Percentiles rank a stretch among this genome's conserved stretches.
These are phyloP conservation scores for Vespertilio murinus DNA, from an alignment of 2,797 vertebrate species.

Conservation along the genomic window DNA sequence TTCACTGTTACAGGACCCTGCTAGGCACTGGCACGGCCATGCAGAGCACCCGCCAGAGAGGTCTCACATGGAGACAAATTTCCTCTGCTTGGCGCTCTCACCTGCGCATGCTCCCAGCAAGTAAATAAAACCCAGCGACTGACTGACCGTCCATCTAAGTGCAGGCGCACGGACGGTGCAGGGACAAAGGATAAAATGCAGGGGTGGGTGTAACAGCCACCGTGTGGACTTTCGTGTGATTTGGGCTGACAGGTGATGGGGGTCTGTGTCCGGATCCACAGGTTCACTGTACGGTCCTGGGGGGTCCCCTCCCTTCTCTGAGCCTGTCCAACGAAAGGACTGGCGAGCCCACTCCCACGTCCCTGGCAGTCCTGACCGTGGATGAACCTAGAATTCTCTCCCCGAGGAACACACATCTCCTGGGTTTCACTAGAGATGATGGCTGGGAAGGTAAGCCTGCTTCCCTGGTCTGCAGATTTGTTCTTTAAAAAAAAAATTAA, in stretches of 20 bases:
- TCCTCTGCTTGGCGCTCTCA: background rate
- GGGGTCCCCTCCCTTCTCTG: background rate
- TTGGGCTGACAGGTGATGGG: background rate
- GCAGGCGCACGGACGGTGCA: background rate
- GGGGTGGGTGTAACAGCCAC: background rate
- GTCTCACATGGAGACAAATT: background rate
- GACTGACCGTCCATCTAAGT: background rate
- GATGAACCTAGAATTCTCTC: background rate
- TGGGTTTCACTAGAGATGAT: background rate
- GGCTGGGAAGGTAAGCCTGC: background rate
- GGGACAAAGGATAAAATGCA: background rate
- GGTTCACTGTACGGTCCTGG: background rate
- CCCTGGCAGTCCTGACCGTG: background rate
- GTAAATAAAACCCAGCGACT: background rate
- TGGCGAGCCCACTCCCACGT: background rate
- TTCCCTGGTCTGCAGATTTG: background rate
- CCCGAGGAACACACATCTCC: background rate
- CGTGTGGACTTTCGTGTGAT: too few relatives aligned
- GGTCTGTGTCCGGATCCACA: background rate
- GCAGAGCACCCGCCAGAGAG: accelerated
- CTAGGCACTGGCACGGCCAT: background rate
- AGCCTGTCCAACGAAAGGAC: background rate
- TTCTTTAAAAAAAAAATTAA: too few relatives aligned
- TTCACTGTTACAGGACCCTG: background rate
- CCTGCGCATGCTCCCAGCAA: background rate